Conservation (phyloP, 1,140 invertebrate genomes). For the Coelopa frigida region DNA sequence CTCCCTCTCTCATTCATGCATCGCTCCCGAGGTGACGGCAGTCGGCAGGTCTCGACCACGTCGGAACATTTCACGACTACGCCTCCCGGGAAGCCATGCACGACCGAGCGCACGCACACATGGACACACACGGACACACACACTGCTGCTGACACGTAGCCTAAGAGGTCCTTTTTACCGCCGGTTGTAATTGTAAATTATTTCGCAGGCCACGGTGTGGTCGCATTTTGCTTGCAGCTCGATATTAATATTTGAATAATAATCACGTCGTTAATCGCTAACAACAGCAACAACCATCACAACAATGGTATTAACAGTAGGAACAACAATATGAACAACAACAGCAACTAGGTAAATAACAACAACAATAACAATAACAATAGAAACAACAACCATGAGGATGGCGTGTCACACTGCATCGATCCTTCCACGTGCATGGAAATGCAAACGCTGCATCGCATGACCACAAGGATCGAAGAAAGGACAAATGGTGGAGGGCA, state of each 20-base stretch:
- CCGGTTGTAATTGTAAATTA: constrained; percentile 5
- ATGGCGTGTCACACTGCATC: not conserved
- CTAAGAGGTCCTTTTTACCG: not conserved
- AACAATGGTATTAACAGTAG: not conserved
- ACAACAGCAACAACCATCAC: constrained; percentile 2
- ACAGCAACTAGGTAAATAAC: not conserved
- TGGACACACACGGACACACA: not conserved
- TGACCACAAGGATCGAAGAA: not conserved
- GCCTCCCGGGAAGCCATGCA: not conserved
- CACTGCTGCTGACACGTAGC: not conserved
- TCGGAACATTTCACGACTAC: too few species aligned
- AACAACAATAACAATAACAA: constrained; percentile 3
- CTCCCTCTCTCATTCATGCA: too few species aligned
- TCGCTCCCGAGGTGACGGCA: too few species aligned
- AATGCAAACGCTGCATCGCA: not conserved
- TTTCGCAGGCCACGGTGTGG: not conserved
- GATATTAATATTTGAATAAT: constrained; percentile 2
- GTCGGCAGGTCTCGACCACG: too few species aligned
- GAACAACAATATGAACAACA: constrained; percentile 1
- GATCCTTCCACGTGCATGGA: not conserved
- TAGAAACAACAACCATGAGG: not conserved
- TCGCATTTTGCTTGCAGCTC: not conserved
- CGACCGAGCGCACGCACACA: not conserved
- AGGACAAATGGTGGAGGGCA: not conserved
- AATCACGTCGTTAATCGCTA: constrained; percentile 3